These are phyloP conservation scores for Xestia ashworthii DNA, from an alignment of 2,888 invertebrate species.

Conservation along the genomic window DNA sequence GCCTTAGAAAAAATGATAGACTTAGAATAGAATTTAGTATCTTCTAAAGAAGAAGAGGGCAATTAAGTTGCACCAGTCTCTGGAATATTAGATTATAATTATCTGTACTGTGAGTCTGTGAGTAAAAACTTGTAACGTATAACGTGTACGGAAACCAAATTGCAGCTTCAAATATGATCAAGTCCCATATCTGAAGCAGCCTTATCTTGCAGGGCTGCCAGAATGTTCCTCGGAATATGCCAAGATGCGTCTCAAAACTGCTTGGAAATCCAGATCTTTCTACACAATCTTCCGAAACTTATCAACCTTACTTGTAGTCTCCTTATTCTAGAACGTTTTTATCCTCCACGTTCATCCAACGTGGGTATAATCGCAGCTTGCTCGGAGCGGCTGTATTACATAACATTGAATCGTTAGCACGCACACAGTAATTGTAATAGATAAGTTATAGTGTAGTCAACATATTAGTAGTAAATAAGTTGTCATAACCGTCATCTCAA, in stretches of 20 bases:
- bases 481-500: slow-evolving; percentile 15
- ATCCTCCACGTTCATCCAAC: slow-evolving; percentile 47
- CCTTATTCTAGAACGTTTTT: slow-evolving; percentile 58
- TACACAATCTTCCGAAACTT: slow-evolving; percentile 22
- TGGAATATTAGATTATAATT: not conserved
- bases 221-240: not conserved
- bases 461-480: slow-evolving; percentile 45
- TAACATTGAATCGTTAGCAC: slow-evolving; percentile 49
- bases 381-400: slow-evolving; percentile 33
- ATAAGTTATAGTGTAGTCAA: slow-evolving; percentile 27
- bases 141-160: not conserved
- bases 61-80: not conserved
- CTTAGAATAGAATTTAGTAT: not conserved
- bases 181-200: not conserved
- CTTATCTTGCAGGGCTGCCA: not conserved
- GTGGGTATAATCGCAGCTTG: slow-evolving; percentile 29
- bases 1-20: not conserved
- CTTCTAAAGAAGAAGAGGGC: not conserved
- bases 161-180: not conserved
- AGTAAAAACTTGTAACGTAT: not conserved
- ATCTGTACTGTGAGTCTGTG: not conserved
- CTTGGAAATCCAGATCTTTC: not conserved
- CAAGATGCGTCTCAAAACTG: not conserved
- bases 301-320: slow-evolving; percentile 58
- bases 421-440: slow-evolving; percentile 51